Percentiles rank a stretch among this genome's conserved stretches.
Conservation (phyloP, 2,888 invertebrate genomes). For the Ormyrus nitidulus region DNA sequence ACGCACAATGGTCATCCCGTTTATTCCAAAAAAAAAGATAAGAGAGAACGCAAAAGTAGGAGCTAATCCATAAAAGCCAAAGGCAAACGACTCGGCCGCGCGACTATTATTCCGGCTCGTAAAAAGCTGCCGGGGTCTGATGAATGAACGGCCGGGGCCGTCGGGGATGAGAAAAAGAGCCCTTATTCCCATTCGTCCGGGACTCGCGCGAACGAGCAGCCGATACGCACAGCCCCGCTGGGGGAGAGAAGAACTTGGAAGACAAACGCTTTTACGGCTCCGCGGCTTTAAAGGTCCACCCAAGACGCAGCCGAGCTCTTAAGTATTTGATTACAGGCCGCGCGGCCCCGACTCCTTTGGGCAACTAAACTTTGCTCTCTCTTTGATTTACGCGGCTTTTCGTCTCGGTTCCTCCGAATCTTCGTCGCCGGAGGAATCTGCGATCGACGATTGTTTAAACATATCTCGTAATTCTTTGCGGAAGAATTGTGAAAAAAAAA, state of each 20-base stretch:
- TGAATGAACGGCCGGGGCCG: background rate
- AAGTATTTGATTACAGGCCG: constrained; percentile 73
- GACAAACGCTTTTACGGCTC: constrained; percentile 63
- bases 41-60: too few species aligned
- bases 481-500: too few species aligned
- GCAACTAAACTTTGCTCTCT: too few species aligned
- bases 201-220: background rate
- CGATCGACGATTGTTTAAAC: too few species aligned
- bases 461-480: too few species aligned
- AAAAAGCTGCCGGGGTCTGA: background rate
- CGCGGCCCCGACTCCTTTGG: constrained; percentile 63
- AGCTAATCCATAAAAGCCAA: too few species aligned
- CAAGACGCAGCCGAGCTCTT: constrained; percentile 59
- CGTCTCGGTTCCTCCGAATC: too few species aligned
- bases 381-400: too few species aligned
- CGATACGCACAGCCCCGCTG: background rate
- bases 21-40: too few species aligned
- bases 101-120: background rate
- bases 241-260: constrained; percentile 16
- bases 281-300: constrained; percentile 60
- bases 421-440: too few species aligned
- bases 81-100: background rate
- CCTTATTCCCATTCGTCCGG: background rate
- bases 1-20: too few species aligned
- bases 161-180: background rate